Percentiles rank a stretch among this genome's conserved stretches.
Conservation (phyloP, 92 coral and sea anemone genomes). For the Diadumene lineata region DNA sequence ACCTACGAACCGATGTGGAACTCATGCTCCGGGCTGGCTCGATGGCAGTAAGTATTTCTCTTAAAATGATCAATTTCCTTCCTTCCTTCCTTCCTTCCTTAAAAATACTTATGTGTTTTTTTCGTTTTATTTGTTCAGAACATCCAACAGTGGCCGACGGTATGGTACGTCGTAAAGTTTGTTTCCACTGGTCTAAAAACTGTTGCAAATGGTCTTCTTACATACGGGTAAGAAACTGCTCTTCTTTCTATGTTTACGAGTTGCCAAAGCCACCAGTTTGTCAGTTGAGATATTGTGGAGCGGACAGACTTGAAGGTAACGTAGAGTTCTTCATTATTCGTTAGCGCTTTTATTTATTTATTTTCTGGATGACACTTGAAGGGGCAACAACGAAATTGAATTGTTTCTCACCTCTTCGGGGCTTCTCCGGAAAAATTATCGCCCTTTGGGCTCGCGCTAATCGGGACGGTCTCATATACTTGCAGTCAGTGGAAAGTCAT, state of each 20-base stretch:
- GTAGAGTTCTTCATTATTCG: too few species aligned
- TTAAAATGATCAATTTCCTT: too few species aligned
- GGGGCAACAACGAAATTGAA: too few species aligned
- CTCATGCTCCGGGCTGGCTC: slow-evolving; percentile 46
- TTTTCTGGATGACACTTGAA: too few species aligned
- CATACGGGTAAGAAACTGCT: slow-evolving; percentile 35
- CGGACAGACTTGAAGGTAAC: slow-evolving; percentile 9
- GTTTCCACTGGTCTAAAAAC: slow-evolving; percentile 39
- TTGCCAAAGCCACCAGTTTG: slow-evolving; percentile 26
- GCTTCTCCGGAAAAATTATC: too few species aligned
- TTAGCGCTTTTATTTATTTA: too few species aligned
- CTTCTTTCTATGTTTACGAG: slow-evolving; percentile 34
- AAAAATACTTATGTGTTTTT: not conserved
- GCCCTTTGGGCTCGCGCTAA: too few species aligned
- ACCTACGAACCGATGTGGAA: slow-evolving; percentile 33
- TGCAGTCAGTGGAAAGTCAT: too few species aligned
- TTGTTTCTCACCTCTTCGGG: too few species aligned
- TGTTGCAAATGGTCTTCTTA: slow-evolving; percentile 36
- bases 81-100: too few species aligned
- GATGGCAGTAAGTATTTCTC: slow-evolving; percentile 21
- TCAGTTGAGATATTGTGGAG: slow-evolving; percentile 41
- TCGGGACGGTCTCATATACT: too few species aligned
- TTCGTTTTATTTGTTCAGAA: not conserved
- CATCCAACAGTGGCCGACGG: slow-evolving; percentile 37
- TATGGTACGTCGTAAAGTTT: slow-evolving; percentile 27